Evolutionary conservation across 2,113 vertebrate species (phyloP), one percentile per base, ranked within the genome.

Genomic region (Pluvianellus socialis): DNA sequence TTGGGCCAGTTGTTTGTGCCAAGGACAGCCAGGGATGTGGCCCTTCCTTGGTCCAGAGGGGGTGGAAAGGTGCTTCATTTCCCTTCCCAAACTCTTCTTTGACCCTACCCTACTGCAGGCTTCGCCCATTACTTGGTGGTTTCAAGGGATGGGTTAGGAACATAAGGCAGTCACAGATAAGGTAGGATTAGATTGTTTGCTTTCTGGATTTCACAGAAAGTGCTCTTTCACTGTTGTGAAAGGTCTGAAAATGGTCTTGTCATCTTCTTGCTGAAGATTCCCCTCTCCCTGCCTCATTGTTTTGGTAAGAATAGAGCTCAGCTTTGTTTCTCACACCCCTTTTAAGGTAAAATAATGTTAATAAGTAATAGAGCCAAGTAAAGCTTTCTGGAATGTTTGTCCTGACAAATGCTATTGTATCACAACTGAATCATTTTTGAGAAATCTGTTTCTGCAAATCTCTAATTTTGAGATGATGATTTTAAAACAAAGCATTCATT

Each of bases 301-400:
- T 72, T 80, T 58, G 42, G 20, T 77, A 38, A 80, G 63, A 76
- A 33, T 14, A 81, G 70, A 50, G 16, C 4, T 74, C 50, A 65
- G 6, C 74, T 77, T 81, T 79, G 32, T 18, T 61, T 52, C 53
- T 49, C 55, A 44, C 18, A 55, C 33, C 55, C 81, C 62, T 84
- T 92, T 92, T 83, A 90, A 94, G 82, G 72, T 80, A 87, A 87
- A 91, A 68, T 85, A 77, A 77, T 33, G 24, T 44, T 68, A 72
- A 56, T 79, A 72, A 92, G 38, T 38, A 55, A 19, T 27, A 53
- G 52, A 80, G 42, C 73, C 42, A 80, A 91, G 59, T 24, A 50
- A 63, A 85, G 61, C 42, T 63, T 65, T n/a, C 53, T 91, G 87
- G 59, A 81, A 81, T 63, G 70, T 21, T 63, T 88, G 44, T 80